Base-by-base conservation (phyloP, 1,140 invertebrate species). In the Saccostrea cuccullata region DNA sequence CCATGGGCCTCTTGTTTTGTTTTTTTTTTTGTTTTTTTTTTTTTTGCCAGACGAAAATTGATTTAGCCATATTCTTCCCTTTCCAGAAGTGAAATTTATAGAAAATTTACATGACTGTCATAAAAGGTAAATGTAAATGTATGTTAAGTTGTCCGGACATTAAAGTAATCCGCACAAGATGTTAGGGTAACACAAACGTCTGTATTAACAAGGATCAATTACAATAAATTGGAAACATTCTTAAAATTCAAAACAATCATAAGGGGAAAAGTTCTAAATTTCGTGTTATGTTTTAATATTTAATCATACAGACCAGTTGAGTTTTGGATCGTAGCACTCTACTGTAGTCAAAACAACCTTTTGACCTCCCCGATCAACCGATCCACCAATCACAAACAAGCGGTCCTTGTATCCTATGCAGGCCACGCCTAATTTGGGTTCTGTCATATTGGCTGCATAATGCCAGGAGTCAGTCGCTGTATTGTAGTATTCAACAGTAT, bases 241-340 rank as follows among this genome's bases (percentile, higher is more conserved):
- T 6, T 47, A 47, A 47, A 47, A 47, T 47, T 47, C 6, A 47
- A 47, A 47, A 47, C 40, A 47, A 47, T 47, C 40, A 47, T 2
- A 6, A 47, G 2, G 40, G 40, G 6, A 47, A 6, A 2, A 3
- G 6, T 2, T 47, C n/a, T 47, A 47, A 3, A 47, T 47, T 47
- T 47, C 6, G 6, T 47, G 40, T 47, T 3, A 47, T n/a, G n/a
- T n/a, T n/a, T n/a, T n/a, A 47, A 47, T 47, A 47, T 47, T 47
- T 2, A 47, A 6, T 47, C 40, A 47, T 47, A 64, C 85, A 55
- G 85, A 90, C 91, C 87, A 89, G 82, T 91, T 92, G n/a, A 83
- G 89, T 55, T 84, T 86, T 4, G 91, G 91, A 73, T 92, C 87
- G 55, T 90, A 92, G 70, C 90, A 92, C 73, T 92, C 91, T 0